phyloP scores from a whole-genome alignment of 2,797 vertebrate genomes.

The Hylomyscus alleni region DNA sequence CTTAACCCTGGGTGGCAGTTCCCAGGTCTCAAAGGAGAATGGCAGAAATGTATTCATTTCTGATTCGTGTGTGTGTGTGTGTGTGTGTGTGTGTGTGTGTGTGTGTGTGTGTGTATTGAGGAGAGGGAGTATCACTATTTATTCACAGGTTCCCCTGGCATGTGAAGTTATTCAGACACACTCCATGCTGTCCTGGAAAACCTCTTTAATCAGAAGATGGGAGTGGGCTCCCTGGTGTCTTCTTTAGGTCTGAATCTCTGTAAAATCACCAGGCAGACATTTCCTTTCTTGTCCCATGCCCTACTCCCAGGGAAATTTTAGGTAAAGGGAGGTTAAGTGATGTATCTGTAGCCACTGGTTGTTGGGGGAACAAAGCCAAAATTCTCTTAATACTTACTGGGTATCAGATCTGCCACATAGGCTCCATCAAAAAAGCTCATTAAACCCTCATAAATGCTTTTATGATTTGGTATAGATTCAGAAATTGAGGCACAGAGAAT shows the following conservation, averaged over 20 bases:
- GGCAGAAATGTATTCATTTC: neutral
- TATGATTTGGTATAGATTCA: conserved; percentile 18
- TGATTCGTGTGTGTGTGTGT: neutral
- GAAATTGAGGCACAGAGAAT: conserved; percentile 47
- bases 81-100: neutral
- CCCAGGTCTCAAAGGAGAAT: neutral
- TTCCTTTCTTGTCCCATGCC: neutral
- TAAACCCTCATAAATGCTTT: conserved; percentile 10
- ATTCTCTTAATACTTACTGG: conserved; percentile 5
- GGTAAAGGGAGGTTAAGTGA: conserved; percentile 31
- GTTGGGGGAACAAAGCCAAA: conserved; percentile 1
- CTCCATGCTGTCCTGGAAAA: neutral
- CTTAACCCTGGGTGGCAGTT: conserved; percentile 16
- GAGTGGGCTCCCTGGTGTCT: neutral
- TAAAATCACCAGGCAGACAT: neutral
- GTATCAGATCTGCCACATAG: neutral
- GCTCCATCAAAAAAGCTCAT: neutral
- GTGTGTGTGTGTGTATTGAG: neutral
- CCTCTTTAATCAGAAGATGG: conserved; percentile 50
- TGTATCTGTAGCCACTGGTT: neutral
- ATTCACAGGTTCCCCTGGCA: neutral
- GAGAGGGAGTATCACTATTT: neutral
- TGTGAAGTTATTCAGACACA: conserved; percentile 27
- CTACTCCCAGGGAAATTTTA: neutral
- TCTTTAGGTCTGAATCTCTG: neutral